Base-by-base conservation (phyloP, 2,797 vertebrate genomes). In the Molothrus aeneus region DNA sequence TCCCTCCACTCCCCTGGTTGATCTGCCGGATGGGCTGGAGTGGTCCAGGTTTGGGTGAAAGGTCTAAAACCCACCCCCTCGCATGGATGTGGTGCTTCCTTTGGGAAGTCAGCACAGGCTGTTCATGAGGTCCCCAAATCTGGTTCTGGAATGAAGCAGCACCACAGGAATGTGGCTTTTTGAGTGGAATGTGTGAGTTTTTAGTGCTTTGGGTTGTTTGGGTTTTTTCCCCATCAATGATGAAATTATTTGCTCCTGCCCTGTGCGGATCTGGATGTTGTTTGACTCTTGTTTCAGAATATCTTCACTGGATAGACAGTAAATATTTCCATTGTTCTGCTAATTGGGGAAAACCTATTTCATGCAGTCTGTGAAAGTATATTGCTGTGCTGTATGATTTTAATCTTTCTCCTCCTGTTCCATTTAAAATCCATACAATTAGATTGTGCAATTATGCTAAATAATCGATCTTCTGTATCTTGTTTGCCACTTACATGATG, bases 381-480 rank as follows among this genome's bases (percentile, higher is more conserved):
- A 96, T 90, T 93, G 88, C 95, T 92, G 68, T 79, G 86, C 89
- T 81, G 61, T 95, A 90, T 96, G 86, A 86, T 94, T 97, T 96
- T 92, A 94, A 97, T 75, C 66, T 96, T 97, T 96, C 77, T 92
- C n/a, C 42, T 89, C 65, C 92, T 94, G 95, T 96, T 96, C 95
- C 60, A 94, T 94, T 96, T 93, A 96, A 95, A 92, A 96, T 90
- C 81, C 92, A 85, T 91, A 92, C 90, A 96, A 97, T 96, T 96
- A 88, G 69, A 95, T 91, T 83, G 88, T 95, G 71, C 79, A 93
- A 89, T 97, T 97, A 96, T 96, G 89, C 74, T 86, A 97, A 97
- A 97, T 95, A 97, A 97, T 95, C 87, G 84, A 65, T 92, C 93
- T 94, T 95, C 86, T 94, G 79, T 93, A 94, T 94, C 93, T 96